A percentile compares a stretch with the other conserved stretches of the same genome.
These are phyloP conservation scores for Hirtodrosophila alboralis DNA, from an alignment of 2,888 invertebrate genomes.

Conservation along the genomic window DNA sequence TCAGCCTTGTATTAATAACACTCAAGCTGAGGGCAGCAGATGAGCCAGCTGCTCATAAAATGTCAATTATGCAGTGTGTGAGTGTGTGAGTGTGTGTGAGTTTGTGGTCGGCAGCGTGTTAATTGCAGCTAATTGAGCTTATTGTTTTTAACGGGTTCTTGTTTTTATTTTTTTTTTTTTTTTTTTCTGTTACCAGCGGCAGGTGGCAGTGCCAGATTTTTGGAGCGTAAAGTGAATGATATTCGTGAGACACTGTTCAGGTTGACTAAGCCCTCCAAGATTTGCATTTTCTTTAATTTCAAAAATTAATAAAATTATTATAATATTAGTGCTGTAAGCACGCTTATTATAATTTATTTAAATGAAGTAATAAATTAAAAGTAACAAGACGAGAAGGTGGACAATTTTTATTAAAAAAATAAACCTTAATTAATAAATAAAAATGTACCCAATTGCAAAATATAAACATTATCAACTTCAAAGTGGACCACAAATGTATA, in stretches of 20 bases:
- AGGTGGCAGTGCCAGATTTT: conserved; percentile 49
- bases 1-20: conserved; percentile 46
- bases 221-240: conserved; percentile 41
- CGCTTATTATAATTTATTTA: too few species aligned
- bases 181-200: conserved; percentile 20
- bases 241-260: conserved; percentile 64
- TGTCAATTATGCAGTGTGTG: conserved; percentile 61
- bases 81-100: conserved; percentile 13
- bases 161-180: conserved; percentile 3
- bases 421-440: too few species aligned
- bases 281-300: neutral
- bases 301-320: neutral
- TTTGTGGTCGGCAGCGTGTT: conserved; percentile 34
- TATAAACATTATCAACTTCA: too few species aligned
- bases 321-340: too few species aligned
- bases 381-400: too few species aligned
- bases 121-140: conserved; percentile 73
- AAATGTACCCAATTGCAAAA: too few species aligned
- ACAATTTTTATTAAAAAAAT: too few species aligned
- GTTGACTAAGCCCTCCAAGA: conserved; percentile 37
- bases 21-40: conserved; percentile 59
- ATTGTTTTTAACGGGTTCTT: conserved; percentile 68
- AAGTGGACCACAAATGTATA: too few species aligned
- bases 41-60: conserved; percentile 67
- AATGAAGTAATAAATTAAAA: too few species aligned